phyloP scores from a whole-genome alignment of 2,888 invertebrate species.

The Diaprepes abbreviatus region DNA sequence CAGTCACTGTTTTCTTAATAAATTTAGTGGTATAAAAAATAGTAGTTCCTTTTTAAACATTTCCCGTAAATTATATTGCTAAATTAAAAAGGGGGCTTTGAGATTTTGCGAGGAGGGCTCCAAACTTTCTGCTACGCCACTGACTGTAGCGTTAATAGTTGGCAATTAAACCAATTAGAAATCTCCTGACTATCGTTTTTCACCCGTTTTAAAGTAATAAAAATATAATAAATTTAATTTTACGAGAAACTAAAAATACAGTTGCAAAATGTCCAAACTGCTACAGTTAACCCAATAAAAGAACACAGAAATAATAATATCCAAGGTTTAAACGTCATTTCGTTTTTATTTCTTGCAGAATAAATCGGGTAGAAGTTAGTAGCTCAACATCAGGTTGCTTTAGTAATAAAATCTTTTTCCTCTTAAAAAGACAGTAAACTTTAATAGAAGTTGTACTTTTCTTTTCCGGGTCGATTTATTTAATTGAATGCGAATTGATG shows the following conservation, averaged over 20 bases:
- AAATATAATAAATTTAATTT: background rate
- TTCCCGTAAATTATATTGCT: no score
- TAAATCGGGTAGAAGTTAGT: constrained; percentile 2
- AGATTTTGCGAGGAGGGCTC: no score
- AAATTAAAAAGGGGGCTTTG: no score
- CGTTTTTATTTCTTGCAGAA: constrained; percentile 9
- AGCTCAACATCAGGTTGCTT: background rate
- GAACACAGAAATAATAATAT: background rate
- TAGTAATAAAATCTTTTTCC: constrained; percentile 5
- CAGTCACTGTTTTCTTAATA: no score
- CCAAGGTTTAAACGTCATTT: background rate
- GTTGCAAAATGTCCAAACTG: background rate
- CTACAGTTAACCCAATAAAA: background rate
- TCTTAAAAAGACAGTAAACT: background rate
- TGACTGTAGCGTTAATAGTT: no score
- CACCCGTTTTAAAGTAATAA: no score
- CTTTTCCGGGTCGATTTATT: background rate
- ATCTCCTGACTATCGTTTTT: no score
- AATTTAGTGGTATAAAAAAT: no score
- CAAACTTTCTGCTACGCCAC: no score
- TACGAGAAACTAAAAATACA: background rate
- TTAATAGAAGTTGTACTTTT: constrained; percentile 3
- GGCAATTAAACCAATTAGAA: no score
- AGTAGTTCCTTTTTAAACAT: no score
- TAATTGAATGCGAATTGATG: constrained; percentile 4